These are phyloP conservation scores for Malachius bipustulatus DNA, from an alignment of 2,888 invertebrate genomes.

Conservation along the genomic window DNA sequence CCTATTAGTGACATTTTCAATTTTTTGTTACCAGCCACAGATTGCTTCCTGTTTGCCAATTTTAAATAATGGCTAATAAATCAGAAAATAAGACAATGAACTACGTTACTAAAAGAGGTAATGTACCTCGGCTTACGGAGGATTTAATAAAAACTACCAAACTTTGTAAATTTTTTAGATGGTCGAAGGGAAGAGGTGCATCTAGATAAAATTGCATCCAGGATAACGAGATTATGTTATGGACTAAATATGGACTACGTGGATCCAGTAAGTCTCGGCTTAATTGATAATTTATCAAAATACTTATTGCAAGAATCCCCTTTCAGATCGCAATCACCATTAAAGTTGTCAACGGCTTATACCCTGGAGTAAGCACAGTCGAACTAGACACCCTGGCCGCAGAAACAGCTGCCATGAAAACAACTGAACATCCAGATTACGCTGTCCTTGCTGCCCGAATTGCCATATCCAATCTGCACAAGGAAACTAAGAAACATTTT, in stretches of 20 bases:
- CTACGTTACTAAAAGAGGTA: no score
- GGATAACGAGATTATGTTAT: slow-evolving; percentile 91
- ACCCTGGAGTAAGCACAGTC: slow-evolving; percentile 92
- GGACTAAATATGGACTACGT: slow-evolving; percentile 92
- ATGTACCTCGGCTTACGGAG: no score
- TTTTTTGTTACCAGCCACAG: no score
- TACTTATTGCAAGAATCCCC: not conserved
- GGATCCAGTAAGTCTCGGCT: slow-evolving; percentile 74
- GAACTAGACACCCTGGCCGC: slow-evolving; percentile 97
- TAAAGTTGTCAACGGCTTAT: slow-evolving; percentile 90
- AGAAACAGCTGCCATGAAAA: slow-evolving; percentile 97
- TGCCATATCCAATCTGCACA: slow-evolving; percentile 94
- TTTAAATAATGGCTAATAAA: no score
- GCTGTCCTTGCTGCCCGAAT: slow-evolving; percentile 83
- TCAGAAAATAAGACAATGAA: no score
- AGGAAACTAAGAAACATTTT: slow-evolving; percentile 92
- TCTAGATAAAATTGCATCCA: slow-evolving; percentile 95
- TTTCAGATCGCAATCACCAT: slow-evolving; percentile 67
- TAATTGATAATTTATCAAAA: not conserved
- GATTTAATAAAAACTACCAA: no score
- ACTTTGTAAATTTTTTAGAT: no score
- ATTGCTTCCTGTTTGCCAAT: no score
- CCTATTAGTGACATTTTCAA: no score
- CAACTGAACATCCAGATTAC: slow-evolving; percentile 95
- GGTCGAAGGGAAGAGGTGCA: slow-evolving; percentile 86